Conservation (phyloP, 2,888 invertebrate species). For the Exocentrus adspersus region DNA sequence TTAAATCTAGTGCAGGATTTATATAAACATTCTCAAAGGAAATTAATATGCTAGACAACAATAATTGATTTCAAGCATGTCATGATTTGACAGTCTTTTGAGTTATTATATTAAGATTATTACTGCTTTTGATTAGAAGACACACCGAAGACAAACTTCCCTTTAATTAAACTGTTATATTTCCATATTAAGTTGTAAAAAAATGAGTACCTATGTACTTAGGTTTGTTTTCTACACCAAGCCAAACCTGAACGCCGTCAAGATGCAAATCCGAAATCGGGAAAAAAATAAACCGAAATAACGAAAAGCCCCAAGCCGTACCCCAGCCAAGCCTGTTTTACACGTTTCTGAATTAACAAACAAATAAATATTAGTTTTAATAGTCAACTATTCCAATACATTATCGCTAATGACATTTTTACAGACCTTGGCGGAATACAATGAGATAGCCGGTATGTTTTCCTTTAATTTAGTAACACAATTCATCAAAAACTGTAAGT, state of each 20-base stretch:
- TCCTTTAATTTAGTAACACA: conserved; percentile 4
- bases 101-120: too few species aligned
- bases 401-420: conserved; percentile 22
- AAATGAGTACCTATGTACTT: too few species aligned
- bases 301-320: conserved; percentile 24
- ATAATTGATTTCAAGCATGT: too few species aligned
- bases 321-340: conserved; percentile 26
- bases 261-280: conserved; percentile 27
- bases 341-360: conserved; percentile 21
- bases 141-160: too few species aligned
- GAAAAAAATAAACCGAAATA: too few species aligned
- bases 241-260: background rate
- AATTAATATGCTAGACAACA: too few species aligned
- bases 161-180: too few species aligned
- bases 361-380: conserved; percentile 24
- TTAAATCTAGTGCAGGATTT: background rate
- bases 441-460: conserved; percentile 7
- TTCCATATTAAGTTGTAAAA: too few species aligned
- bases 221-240: too few species aligned
- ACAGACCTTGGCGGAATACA: conserved; percentile 12
- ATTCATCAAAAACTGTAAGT: conserved; percentile 6
- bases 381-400: conserved; percentile 18
- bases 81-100: too few species aligned
- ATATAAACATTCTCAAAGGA: background rate
- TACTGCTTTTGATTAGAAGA: too few species aligned